Percentiles rank a stretch among this genome's conserved stretches.
Evolutionary conservation across 2,113 vertebrate species (phyloP).

Genomic region (Sorex fumeus): DNA sequence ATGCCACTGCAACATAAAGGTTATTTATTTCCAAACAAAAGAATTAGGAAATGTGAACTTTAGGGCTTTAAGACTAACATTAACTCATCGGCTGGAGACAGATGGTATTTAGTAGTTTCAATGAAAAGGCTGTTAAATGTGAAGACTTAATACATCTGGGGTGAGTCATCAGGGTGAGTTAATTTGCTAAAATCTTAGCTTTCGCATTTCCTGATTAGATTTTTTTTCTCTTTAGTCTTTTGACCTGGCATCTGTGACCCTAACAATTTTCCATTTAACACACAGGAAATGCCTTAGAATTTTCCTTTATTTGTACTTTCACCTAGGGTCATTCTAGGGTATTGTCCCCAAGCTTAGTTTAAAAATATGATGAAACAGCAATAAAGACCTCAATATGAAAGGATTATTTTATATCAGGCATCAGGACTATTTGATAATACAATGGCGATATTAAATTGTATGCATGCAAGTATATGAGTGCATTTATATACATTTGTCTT

Average conservation of each 20-base stretch:
- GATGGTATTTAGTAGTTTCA: constrained; percentile 79
- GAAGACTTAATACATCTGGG: constrained; percentile 73
- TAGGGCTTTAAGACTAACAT: constrained; percentile 70
- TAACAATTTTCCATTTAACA: constrained; percentile 75
- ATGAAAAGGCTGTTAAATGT: constrained; percentile 72
- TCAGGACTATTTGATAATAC: background rate
- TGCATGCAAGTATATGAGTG: background rate
- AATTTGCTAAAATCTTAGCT: constrained; percentile 77
- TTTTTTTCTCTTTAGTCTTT: constrained; percentile 66
- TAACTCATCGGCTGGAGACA: constrained; percentile 79
- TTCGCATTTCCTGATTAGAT: constrained; percentile 77
- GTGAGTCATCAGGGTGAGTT: constrained; percentile 78
- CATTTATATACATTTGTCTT: background rate
- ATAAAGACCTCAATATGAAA: background rate
- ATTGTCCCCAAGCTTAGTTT: constrained; percentile 13
- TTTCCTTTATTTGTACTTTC: constrained; percentile 62
- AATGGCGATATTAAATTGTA: background rate
- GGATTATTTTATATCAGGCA: background rate
- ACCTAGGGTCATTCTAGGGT: constrained; percentile 63
- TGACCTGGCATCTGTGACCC: constrained; percentile 60
- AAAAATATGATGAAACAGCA: constrained; percentile 8
- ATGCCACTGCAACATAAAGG: constrained; percentile 69
- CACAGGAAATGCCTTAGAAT: constrained; percentile 73
- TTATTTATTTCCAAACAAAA: constrained; percentile 85
- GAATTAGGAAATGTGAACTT: constrained; percentile 81